Percentiles rank a stretch among this genome's conserved stretches.
Evolutionary conservation across 1,140 invertebrate species (phyloP).

Genomic region (Sinella curviseta): DNA sequence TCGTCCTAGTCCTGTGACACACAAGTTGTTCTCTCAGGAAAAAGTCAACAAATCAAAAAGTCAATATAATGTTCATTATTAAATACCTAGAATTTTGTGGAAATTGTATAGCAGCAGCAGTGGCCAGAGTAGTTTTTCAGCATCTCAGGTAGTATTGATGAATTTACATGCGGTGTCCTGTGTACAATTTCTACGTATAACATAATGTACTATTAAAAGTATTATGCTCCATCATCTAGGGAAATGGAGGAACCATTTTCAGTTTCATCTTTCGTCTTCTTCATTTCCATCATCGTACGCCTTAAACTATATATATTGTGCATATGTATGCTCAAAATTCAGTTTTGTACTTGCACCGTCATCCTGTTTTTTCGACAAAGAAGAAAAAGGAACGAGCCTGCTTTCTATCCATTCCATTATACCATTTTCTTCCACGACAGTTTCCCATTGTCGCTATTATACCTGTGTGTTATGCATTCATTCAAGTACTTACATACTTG

Average conservation of each 20-base stretch:
- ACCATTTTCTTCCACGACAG: background rate
- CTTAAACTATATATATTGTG: too few relatives aligned
- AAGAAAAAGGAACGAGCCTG: background rate
- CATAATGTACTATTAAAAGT: too few relatives aligned
- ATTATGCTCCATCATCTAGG: too few relatives aligned
- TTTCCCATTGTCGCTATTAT: background rate
- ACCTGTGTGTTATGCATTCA: too few relatives aligned
- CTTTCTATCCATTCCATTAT: background rate
- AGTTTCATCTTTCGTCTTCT: background rate
- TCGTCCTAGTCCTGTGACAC: background rate
- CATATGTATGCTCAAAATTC: too few relatives aligned
- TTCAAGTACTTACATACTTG: too few relatives aligned
- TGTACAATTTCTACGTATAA: too few relatives aligned
- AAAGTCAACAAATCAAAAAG: background rate
- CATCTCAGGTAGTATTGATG: too few relatives aligned
- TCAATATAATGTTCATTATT: background rate
- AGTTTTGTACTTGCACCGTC: background rate
- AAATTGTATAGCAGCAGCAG: background rate
- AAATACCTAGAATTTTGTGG: background rate
- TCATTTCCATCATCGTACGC: too few relatives aligned
- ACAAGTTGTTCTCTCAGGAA: background rate
- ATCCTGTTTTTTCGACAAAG: constrained; percentile 6
- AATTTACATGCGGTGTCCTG: too few relatives aligned
- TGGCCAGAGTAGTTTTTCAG: too few relatives aligned
- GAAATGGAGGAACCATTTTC: too few relatives aligned